Evolutionary conservation across 1,140 invertebrate genomes (phyloP).

Genomic region (Elysia chlorotica): DNA sequence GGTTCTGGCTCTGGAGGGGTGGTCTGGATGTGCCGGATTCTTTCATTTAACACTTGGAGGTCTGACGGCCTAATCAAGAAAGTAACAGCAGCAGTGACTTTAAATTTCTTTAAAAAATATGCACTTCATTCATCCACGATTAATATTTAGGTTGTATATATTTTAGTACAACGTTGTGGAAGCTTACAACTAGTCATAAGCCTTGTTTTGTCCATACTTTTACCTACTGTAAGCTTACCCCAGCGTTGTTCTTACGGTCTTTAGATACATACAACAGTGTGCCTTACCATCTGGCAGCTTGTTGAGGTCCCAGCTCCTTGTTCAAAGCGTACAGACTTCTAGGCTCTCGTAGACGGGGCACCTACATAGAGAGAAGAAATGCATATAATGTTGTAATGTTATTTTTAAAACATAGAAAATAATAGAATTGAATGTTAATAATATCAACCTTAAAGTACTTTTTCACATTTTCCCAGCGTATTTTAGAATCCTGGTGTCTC

Average conservation of each 20-base stretch:
- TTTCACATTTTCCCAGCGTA: not conserved
- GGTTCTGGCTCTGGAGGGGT: slow-evolving; percentile 75
- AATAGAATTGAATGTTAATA: not conserved
- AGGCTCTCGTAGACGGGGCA: slow-evolving; percentile 53
- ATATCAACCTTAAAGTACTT: not conserved
- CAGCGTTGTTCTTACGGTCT: no score
- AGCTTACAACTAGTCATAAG: no score
- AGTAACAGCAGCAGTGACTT: no score
- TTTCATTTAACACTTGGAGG: slow-evolving; percentile 79
- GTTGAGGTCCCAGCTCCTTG: slow-evolving; percentile 55
- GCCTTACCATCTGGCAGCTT: slow-evolving; percentile 56
- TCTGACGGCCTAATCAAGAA: slow-evolving; percentile 82
- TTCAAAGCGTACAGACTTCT: slow-evolving; percentile 54
- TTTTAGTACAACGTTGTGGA: no score
- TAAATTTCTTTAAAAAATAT: no score
- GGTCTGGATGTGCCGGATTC: slow-evolving; percentile 78
- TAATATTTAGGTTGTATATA: no score
- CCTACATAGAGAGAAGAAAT: slow-evolving; percentile 28
- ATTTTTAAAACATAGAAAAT: not conserved
- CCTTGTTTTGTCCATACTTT: no score
- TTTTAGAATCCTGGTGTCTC: no score
- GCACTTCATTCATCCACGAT: no score
- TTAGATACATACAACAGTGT: not conserved
- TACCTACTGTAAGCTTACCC: no score
- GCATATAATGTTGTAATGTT: not conserved